Evolutionary conservation across 2,888 invertebrate species (phyloP).

Genomic region (Lypha dubia): DNA sequence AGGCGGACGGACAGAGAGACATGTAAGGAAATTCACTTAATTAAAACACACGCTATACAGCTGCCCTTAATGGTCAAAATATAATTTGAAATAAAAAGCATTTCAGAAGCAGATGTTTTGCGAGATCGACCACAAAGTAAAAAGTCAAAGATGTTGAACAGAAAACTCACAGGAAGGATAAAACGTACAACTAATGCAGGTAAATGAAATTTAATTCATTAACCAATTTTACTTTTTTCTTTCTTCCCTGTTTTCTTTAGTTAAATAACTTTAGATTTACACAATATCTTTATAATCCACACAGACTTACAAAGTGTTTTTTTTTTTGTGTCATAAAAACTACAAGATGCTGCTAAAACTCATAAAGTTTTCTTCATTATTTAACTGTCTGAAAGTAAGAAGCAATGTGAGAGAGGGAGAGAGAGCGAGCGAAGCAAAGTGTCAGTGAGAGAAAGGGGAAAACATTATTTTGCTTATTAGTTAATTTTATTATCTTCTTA

Average conservation of each 20-base stretch:
- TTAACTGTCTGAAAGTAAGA: background rate
- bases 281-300: conserved; percentile 7
- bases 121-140: conserved; percentile 17
- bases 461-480: conserved; percentile 48
- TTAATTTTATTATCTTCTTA: conserved; percentile 62
- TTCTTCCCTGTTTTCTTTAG: background rate
- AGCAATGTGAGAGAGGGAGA: background rate
- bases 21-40: background rate
- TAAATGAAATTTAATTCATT: conserved; percentile 31
- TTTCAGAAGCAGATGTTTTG: conserved; percentile 17
- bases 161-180: background rate
- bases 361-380: conserved; percentile 26
- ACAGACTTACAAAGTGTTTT: background rate
- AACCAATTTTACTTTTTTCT: background rate
- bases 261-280: background rate
- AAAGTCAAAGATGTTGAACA: conserved; percentile 9
- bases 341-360: background rate
- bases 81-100: background rate
- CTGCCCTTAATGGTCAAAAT: conserved; percentile 11
- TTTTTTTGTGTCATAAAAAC: background rate
- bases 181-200: conserved; percentile 2
- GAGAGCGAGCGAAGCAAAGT: background rate
- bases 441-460: background rate
- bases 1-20: background rate
- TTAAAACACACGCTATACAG: conserved; percentile 12